These are phyloP conservation scores for Tetheella fluctuosa DNA, from an alignment of 2,888 invertebrate genomes.

Conservation along the genomic window DNA sequence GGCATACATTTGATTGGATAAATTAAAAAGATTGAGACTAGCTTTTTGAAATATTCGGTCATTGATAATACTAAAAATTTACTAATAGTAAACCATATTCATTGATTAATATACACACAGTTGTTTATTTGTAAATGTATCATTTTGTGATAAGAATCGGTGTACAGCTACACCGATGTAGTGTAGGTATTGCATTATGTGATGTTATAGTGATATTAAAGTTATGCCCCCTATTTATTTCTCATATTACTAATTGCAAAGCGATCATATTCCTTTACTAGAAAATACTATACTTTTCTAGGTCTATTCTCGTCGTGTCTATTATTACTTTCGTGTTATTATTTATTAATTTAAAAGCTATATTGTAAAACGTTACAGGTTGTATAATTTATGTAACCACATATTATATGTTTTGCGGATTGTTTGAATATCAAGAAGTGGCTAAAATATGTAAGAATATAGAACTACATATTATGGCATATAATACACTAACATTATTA, in stretches of 20 bases:
- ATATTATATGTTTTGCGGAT: background rate
- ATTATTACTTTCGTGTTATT: background rate
- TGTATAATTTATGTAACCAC: background rate
- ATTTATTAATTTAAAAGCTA: background rate
- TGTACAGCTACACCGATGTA: constrained; percentile 1
- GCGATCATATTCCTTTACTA: constrained; percentile 80
- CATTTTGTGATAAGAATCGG: constrained; percentile 12
- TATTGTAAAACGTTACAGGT: background rate
- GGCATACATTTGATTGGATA: constrained; percentile 11
- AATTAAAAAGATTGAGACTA: constrained; percentile 70
- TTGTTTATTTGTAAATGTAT: constrained; percentile 11
- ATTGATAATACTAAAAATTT: constrained; percentile 21
- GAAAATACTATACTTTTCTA: constrained; percentile 28
- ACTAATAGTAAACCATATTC: background rate
- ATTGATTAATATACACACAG: constrained; percentile 7
- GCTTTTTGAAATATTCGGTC: constrained; percentile 74
- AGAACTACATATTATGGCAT: background rate
- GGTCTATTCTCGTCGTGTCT: background rate
- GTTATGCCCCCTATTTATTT: background rate
- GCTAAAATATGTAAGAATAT: background rate
- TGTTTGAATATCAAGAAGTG: background rate
- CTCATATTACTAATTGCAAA: constrained; percentile 33
- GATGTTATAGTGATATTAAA: background rate
- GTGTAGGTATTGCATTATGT: background rate
- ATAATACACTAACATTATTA: background rate